phyloP scores from a whole-genome alignment of 2,888 invertebrate genomes.

The Drosophila subsilvestris region DNA sequence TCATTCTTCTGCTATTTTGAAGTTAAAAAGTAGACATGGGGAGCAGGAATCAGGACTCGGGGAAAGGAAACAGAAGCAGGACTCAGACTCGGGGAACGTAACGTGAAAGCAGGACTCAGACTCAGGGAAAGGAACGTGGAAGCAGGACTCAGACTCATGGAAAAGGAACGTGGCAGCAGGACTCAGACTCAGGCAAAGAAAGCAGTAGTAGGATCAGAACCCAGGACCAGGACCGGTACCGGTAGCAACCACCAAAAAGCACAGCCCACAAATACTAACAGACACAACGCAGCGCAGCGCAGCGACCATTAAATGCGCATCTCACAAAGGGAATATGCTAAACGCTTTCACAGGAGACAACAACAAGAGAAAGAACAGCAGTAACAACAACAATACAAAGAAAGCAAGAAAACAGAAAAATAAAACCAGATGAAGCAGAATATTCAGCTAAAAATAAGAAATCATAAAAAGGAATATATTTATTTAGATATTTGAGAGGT shows the following conservation, averaged over 20 bases:
- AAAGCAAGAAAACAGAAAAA: constrained; percentile 22
- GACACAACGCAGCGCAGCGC: constrained; percentile 23
- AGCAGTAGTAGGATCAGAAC: background rate
- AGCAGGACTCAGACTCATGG: background rate
- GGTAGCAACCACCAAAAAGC: constrained; percentile 18
- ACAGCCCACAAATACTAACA: constrained; percentile 2
- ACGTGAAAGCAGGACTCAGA: constrained; percentile 7
- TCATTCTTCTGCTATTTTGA: constrained; percentile 54
- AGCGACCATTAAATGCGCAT: constrained; percentile 48
- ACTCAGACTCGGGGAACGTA: background rate
- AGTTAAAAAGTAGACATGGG: constrained; percentile 50
- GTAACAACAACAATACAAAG: constrained; percentile 39
- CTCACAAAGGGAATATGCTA: constrained; percentile 75
- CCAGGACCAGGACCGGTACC: background rate
- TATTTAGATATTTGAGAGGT: constrained; percentile 15
- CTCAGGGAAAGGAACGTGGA: constrained; percentile 29
- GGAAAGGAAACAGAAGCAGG: background rate
- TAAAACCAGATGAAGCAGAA: constrained; percentile 28
- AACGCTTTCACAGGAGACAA: constrained; percentile 59
- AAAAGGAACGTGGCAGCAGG: background rate
- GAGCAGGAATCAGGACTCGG: constrained; percentile 32
- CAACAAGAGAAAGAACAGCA: constrained; percentile 26
- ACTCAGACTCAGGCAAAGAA: background rate
- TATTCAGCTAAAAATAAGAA: constrained; percentile 19
- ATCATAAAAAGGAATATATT: constrained; percentile 20